These are phyloP conservation scores for Carcharodon carcharias DNA, from an alignment of 2,797 vertebrate species.

Conservation along the genomic window DNA sequence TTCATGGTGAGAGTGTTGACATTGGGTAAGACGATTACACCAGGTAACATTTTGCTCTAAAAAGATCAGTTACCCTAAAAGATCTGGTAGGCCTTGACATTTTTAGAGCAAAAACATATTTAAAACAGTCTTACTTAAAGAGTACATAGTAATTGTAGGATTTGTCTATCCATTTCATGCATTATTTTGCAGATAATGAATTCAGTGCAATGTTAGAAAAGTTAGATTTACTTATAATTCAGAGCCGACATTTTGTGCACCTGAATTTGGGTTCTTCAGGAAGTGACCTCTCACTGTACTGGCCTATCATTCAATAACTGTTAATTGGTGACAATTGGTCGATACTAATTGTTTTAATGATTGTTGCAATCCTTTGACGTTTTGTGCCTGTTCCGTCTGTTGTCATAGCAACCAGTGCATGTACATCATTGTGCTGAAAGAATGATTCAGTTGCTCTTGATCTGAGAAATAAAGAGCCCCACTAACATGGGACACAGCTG, in stretches of 20 bases:
- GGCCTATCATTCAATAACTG: background rate
- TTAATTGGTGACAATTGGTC: background rate
- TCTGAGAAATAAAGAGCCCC: slow-evolving; percentile 16
- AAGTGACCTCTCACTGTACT: slow-evolving; percentile 18
- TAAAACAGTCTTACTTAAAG: background rate
- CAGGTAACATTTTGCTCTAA: background rate
- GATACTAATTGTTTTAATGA: slow-evolving; percentile 16
- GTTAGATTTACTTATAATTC: background rate
- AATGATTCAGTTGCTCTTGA: background rate
- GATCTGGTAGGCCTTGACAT: background rate
- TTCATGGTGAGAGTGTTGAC: too few relatives aligned
- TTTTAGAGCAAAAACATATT: background rate
- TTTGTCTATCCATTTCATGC: background rate
- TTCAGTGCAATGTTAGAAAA: background rate
- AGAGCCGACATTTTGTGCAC: background rate
- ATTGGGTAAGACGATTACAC: background rate
- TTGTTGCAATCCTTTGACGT: slow-evolving; percentile 26
- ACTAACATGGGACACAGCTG: background rate
- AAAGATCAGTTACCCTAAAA: background rate
- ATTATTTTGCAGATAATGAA: background rate
- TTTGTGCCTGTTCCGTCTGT: slow-evolving; percentile 26
- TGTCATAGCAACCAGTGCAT: slow-evolving; percentile 15
- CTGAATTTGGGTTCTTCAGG: background rate
- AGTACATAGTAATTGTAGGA: background rate
- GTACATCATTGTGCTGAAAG: background rate